Evolutionary conservation across 1,140 invertebrate species (phyloP).

Genomic region (Drosophila oshimai): DNA sequence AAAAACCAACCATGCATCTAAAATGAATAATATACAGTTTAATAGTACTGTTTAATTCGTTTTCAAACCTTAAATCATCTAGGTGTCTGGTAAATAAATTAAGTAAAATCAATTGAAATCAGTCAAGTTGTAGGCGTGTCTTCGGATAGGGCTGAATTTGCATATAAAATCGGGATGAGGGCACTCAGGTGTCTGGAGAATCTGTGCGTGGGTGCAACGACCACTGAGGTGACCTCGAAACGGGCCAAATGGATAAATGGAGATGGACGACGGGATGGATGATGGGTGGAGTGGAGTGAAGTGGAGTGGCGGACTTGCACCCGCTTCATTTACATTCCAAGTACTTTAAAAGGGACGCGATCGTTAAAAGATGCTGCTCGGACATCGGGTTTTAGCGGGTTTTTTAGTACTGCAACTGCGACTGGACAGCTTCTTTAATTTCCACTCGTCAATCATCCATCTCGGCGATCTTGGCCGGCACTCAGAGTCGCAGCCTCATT

Average conservation of each 20-base stretch:
- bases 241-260: constrained; percentile 9
- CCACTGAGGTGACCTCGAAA: constrained; percentile 61
- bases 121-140: background rate
- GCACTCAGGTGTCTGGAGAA: constrained; percentile 1
- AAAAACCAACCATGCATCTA: too few species aligned
- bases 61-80: too few species aligned
- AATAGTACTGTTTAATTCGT: too few species aligned
- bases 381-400: constrained; percentile 33
- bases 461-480: constrained; percentile 38
- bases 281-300: background rate
- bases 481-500: constrained; percentile 76
- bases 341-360: constrained; percentile 68
- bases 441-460: constrained; percentile 77
- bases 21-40: too few species aligned
- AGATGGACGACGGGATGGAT: constrained; percentile 8
- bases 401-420: constrained; percentile 27
- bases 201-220: constrained; percentile 54
- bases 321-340: constrained; percentile 78
- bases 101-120: background rate
- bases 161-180: constrained; percentile 1
- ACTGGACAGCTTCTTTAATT: constrained; percentile 73
- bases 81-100: background rate
- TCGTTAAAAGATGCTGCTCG: constrained; percentile 63
- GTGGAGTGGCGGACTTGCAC: constrained; percentile 35
- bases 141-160: constrained; percentile 7